Conservation (phyloP, 2,888 invertebrate species). For the Athetis lepigone region DNA sequence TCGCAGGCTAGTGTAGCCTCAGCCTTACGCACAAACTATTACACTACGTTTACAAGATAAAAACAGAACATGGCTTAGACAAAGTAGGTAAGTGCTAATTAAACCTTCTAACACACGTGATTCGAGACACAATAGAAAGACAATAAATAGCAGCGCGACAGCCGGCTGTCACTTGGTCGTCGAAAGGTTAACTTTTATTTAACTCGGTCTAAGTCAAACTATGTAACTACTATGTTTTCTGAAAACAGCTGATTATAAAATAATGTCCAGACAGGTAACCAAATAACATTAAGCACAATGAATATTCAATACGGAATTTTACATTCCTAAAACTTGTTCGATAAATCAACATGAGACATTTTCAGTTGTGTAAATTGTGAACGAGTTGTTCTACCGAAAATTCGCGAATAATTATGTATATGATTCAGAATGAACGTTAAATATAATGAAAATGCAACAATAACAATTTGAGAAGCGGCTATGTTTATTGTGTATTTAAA, state of each 20-base stretch:
- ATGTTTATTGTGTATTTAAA: conserved; percentile 33
- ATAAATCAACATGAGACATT: conserved; percentile 20
- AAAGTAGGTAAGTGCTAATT: too few species aligned
- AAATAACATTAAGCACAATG: conserved; percentile 9
- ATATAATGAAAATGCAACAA: conserved; percentile 14
- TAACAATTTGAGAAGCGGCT: conserved; percentile 17
- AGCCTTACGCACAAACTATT: too few species aligned
- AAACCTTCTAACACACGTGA: too few species aligned
- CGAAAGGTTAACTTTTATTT: too few species aligned
- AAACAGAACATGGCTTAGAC: too few species aligned
- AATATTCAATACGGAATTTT: conserved; percentile 6
- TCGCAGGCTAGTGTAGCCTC: too few species aligned
- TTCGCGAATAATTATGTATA: conserved; percentile 35
- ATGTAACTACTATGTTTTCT: too few species aligned
- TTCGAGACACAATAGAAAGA: too few species aligned
- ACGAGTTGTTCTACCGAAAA: conserved; percentile 2
- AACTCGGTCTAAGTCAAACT: too few species aligned
- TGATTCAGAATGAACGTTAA: conserved; percentile 12
- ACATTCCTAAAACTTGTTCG: conserved; percentile 8
- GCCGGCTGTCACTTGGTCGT: too few species aligned
- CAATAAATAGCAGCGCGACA: too few species aligned
- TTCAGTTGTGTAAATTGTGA: conserved; percentile 32
- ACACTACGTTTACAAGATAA: too few species aligned
- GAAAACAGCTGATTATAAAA: conserved; percentile 12
- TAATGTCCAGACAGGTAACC: background rate